phyloP scores from a whole-genome alignment of 2,888 invertebrate species.

The Tetramorium bicarinatum region DNA sequence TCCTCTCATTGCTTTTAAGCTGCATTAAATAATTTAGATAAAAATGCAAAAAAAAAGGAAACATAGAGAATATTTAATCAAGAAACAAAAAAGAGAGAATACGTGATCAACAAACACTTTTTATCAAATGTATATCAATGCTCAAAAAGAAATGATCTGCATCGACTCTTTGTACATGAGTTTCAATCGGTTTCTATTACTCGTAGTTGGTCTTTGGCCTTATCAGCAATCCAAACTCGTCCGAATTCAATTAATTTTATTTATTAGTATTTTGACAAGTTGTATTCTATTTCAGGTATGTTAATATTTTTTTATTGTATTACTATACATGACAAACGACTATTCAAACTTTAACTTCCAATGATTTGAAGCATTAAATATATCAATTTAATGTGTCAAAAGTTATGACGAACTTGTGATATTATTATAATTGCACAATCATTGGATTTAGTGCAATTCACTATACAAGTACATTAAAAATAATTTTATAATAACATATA shows the following conservation, averaged over 20 bases:
- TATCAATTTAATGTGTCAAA: background rate
- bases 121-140: background rate
- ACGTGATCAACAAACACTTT: background rate
- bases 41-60: background rate
- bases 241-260: background rate
- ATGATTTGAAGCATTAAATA: background rate
- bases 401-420: background rate
- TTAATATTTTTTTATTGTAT: background rate
- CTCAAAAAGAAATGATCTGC: background rate
- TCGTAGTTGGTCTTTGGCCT: slow-evolving; percentile 8
- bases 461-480: background rate
- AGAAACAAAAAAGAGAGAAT: background rate
- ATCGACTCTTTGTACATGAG: background rate
- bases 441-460: background rate
- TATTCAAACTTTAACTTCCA: background rate
- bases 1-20: background rate
- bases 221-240: slow-evolving; percentile 2
- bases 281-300: background rate
- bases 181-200: background rate
- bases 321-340: background rate
- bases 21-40: background rate
- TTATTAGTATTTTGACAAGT: background rate
- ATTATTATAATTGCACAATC: background rate
- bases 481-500: background rate
- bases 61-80: background rate